These are phyloP conservation scores for Sander lucioperca DNA, from an alignment of 2,113 vertebrate species.

Conservation along the genomic window DNA sequence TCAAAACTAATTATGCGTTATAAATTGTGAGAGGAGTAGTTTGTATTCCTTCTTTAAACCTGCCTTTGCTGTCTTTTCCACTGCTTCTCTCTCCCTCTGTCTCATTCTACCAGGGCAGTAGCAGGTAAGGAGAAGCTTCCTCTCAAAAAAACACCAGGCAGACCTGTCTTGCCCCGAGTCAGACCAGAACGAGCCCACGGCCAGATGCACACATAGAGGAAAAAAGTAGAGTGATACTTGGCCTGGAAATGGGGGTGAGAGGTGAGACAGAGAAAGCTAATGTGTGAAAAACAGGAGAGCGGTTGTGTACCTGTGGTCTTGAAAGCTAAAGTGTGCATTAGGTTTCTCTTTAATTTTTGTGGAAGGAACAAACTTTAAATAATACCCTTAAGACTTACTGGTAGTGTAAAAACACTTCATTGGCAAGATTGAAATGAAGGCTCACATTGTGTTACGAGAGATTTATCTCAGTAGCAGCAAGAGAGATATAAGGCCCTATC, in stretches of 20 bases:
- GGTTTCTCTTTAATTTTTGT: neutral
- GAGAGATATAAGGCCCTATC: neutral
- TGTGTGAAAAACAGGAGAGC: neutral
- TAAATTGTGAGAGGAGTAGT: neutral
- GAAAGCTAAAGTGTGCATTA: neutral
- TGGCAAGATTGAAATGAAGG: neutral
- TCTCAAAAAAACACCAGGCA: slow-evolving; percentile 47
- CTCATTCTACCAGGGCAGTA: slow-evolving; percentile 11
- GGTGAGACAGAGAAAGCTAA: slow-evolving; percentile 25
- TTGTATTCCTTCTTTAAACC: slow-evolving; percentile 21
- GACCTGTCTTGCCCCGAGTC: slow-evolving; percentile 43
- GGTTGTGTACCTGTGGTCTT: neutral
- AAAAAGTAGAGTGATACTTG: neutral
- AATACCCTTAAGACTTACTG: neutral
- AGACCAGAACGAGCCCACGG: slow-evolving; percentile 47
- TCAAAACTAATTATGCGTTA: neutral
- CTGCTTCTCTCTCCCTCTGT: slow-evolving; percentile 6
- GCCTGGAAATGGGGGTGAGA: neutral
- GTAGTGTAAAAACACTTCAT: neutral
- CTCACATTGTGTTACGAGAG: neutral
- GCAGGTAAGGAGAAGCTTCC: slow-evolving; percentile 44
- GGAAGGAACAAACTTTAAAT: neutral
- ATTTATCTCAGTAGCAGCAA: neutral
- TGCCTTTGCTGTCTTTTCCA: neutral
- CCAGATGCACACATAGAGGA: slow-evolving; percentile 39